Percentiles rank a stretch among this genome's conserved stretches.
phyloP scores from a whole-genome alignment of 2,888 invertebrate species.

The Schizotus pectinicornis region DNA sequence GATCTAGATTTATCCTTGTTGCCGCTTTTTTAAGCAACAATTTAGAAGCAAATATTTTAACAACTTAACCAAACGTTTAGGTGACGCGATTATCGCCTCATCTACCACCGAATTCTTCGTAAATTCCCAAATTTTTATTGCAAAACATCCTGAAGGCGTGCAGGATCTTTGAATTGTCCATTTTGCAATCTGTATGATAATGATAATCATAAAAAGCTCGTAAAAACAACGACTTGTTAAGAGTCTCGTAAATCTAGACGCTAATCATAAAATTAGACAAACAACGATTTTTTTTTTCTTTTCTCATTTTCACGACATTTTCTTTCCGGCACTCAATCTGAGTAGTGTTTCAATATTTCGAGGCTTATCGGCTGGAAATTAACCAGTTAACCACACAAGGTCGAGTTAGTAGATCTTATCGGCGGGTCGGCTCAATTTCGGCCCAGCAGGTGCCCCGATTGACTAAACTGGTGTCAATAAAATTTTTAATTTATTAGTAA shows the following conservation, averaged over 20 bases:
- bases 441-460: constrained; percentile 20
- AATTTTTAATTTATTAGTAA: constrained; percentile 6
- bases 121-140: constrained; percentile 5
- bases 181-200: constrained; percentile 10
- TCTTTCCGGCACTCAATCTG: background rate
- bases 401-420: constrained; percentile 6
- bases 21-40: too few species aligned
- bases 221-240: constrained; percentile 17
- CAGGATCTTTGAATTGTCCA: constrained; percentile 1
- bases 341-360: constrained; percentile 1
- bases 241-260: constrained; percentile 2
- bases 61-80: too few species aligned
- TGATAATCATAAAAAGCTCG: constrained; percentile 1
- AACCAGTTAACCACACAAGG: constrained; percentile 6
- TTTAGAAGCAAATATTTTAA: background rate
- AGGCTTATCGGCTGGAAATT: too few species aligned
- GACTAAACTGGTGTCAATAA: constrained; percentile 9
- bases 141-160: background rate
- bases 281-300: background rate
- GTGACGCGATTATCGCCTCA: background rate
- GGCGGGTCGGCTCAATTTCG: constrained; percentile 17
- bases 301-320: background rate
- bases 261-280: background rate
- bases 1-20: constrained; percentile 15
- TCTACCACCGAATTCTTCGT: background rate